Conservation (phyloP, 2,797 vertebrate genomes). For the Cuculus canorus region DNA sequence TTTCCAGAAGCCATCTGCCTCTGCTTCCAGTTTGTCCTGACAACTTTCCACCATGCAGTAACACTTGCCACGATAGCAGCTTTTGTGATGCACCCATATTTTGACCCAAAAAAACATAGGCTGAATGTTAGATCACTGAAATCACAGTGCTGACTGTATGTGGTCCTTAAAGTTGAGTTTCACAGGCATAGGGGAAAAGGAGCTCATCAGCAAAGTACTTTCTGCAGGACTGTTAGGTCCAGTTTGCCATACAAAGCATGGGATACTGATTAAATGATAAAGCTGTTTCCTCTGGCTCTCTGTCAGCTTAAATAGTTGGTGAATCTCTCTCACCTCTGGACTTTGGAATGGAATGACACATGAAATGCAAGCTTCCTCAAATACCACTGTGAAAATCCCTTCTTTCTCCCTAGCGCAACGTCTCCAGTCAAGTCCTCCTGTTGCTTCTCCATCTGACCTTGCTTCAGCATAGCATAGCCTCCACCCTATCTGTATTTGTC, state of each 20-base stretch:
- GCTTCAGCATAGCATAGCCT: neutral
- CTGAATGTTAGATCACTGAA: neutral
- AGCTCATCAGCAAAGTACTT: neutral
- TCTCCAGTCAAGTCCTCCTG: neutral
- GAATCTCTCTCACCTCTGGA: neutral
- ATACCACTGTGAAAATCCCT: neutral
- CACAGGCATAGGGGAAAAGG: neutral
- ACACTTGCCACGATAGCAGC: neutral
- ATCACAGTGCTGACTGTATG: neutral
- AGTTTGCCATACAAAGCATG: neutral
- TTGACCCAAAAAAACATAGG: neutral
- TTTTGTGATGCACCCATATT: neutral
- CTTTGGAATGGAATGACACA: conserved; percentile 19
- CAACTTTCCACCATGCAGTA: accelerated
- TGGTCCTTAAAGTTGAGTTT: neutral
- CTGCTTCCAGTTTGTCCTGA: neutral
- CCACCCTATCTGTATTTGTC: neutral
- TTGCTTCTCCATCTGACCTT: neutral
- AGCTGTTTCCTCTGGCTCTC: neutral
- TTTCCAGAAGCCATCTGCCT: neutral
- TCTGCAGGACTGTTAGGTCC: neutral
- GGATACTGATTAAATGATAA: neutral
- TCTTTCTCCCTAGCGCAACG: neutral
- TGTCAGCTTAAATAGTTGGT: neutral
- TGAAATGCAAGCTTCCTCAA: neutral